Evolutionary conservation across 2,113 vertebrate species (phyloP).

Genomic region (Lagenorhynchus albirostris): DNA sequence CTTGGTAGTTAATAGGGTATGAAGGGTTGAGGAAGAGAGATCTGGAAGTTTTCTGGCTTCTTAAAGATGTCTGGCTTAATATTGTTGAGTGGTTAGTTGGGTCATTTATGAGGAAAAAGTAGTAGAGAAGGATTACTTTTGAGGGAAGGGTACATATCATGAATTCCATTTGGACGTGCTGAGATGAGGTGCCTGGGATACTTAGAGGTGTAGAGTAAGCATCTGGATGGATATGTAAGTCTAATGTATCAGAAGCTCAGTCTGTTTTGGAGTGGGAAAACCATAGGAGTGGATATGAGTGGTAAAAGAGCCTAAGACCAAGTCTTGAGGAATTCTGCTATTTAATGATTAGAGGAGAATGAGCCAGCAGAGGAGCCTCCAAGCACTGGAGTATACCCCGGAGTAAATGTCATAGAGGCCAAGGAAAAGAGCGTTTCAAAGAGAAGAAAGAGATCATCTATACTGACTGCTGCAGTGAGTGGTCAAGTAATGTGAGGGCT

Average conservation of each 20-base stretch:
- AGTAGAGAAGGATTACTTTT: background rate
- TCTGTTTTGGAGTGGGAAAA: background rate
- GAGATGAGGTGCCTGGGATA: background rate
- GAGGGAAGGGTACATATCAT: background rate
- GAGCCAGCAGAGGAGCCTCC: background rate
- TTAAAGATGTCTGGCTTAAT: background rate
- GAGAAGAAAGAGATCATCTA: background rate
- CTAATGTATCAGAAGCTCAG: background rate
- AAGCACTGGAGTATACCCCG: background rate
- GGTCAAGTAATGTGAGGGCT: background rate
- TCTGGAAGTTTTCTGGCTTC: background rate
- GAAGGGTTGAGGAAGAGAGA: background rate
- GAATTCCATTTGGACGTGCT: background rate
- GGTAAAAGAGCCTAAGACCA: background rate
- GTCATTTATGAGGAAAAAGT: background rate
- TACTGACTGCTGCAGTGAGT: background rate
- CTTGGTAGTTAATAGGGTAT: background rate
- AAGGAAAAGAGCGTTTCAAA: background rate
- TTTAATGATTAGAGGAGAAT: background rate
- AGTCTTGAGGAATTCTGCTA: background rate
- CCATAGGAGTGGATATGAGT: background rate
- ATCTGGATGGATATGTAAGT: background rate
- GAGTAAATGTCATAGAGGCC: background rate
- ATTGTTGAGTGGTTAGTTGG: background rate
- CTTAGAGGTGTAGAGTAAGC: background rate